Conservation (phyloP, 2,113 vertebrate species). For the Riparia riparia region DNA sequence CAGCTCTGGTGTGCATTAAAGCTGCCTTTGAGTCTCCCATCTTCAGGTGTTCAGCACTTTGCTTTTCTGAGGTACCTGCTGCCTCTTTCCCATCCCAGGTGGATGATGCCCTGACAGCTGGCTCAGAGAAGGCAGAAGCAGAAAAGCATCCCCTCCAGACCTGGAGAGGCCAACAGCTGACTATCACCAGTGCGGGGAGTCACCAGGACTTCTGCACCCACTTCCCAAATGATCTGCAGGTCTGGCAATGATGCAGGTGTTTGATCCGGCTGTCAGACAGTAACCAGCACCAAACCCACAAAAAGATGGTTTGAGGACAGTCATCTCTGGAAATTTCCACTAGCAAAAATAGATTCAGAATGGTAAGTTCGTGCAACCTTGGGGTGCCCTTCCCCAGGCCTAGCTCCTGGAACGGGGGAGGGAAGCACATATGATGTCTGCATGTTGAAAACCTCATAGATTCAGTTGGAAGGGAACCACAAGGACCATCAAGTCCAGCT, state of each 20-base stretch:
- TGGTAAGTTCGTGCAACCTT: background rate
- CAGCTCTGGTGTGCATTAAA: background rate
- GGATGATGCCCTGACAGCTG: background rate
- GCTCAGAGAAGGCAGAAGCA: background rate
- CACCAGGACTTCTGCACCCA: background rate
- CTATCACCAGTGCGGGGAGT: background rate
- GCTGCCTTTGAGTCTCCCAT: background rate
- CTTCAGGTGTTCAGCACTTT: background rate
- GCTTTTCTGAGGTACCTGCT: background rate
- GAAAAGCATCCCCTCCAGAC: background rate
- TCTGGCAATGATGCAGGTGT: background rate
- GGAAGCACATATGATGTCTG: background rate
- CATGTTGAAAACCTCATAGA: background rate
- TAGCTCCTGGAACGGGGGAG: fast-evolving
- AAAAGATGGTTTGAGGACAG: background rate
- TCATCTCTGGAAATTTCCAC: background rate
- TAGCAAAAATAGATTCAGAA: background rate
- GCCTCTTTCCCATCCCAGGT: fast-evolving
- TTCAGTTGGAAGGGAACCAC: background rate
- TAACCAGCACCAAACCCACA: background rate
- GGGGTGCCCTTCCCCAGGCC: background rate
- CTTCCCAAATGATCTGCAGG: background rate
- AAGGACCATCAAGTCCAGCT: background rate
- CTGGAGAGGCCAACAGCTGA: background rate
- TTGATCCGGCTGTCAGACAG: background rate